phyloP scores from a whole-genome alignment of 2,113 vertebrate species.

The Microtus pennsylvanicus region DNA sequence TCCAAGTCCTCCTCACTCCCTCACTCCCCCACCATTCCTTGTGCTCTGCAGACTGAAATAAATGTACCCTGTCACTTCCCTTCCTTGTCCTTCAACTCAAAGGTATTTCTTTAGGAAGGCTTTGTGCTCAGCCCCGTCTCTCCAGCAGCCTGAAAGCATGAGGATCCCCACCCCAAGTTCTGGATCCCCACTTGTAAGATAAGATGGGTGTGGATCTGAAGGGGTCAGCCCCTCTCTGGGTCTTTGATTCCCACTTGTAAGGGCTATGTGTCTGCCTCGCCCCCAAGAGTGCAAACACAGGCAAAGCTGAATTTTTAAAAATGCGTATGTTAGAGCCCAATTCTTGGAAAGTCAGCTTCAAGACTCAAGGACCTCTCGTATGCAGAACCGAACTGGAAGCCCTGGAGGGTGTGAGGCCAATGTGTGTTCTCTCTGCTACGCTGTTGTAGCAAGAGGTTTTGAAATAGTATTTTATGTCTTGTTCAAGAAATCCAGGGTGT shows the following conservation, averaged over 20 bases:
- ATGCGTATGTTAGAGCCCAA: neutral
- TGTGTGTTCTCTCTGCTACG: neutral
- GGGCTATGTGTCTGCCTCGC: neutral
- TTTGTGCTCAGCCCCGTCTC: neutral
- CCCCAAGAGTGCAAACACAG: neutral
- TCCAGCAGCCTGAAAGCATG: neutral
- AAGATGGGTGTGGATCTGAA: neutral
- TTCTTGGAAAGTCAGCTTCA: neutral
- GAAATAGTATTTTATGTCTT: neutral
- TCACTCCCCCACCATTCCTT: accelerated
- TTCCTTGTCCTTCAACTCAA: neutral
- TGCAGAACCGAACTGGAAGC: neutral
- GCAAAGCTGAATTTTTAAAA: neutral
- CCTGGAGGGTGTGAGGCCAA: neutral
- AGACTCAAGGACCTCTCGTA: neutral
- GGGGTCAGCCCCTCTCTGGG: neutral
- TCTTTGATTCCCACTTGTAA: neutral
- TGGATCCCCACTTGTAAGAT: neutral
- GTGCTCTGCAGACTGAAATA: neutral
- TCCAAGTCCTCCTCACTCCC: neutral
- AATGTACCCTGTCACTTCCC: neutral
- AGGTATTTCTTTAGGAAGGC: neutral
- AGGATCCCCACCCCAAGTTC: neutral
- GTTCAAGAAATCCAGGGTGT: neutral
- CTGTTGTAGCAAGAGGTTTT: slow-evolving; percentile 19